Evolutionary conservation across 2,797 vertebrate genomes (phyloP), one percentile per base, ranked within the genome.

Genomic region (Cynopterus sphinx): DNA sequence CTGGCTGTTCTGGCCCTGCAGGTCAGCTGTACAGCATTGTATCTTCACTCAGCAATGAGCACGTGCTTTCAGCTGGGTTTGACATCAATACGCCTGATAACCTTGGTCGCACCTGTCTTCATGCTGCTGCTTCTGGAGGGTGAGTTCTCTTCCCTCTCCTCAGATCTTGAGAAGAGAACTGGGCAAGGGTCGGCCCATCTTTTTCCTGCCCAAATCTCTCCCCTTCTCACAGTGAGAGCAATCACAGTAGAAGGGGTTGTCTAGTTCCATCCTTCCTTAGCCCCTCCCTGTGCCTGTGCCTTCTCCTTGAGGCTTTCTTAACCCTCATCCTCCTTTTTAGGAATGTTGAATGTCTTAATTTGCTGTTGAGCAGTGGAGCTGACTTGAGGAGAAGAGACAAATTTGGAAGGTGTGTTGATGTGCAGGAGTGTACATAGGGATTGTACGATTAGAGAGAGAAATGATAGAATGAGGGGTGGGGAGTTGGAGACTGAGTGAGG

Each of bases 21-120:
- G 99, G 99, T 99, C 99, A 99, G 99, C 99, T 99, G 99, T 99
- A 99, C 98, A 99, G 99, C 98, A 99, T 99, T 92, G 99, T 99
- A 97, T 99, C 99, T 97, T 99, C 99, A 77, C 99, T 99, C 99
- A 99, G 99, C 98, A 99, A 99, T 21, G 99, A 99, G 98, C 99
- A 99, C 5, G 99, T 99, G 96, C 99, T 99, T 97, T 99, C 99
- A 1, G 99, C 99, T 97, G 99, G 99, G 98, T 99, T 99, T 98
- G 99, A 99, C 98, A 99, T 99, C 98, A 99, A 99, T 98, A 99
- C 99, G 26, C 99, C 99, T 91, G 99, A 99, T 98, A 99, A 99
- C 99, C 99, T 99, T 97, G 99, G 99, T 97, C 99, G 99, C 98
- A 99, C 99, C 98, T 99, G 99, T 98, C 99, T 99, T 98, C 99